Evolutionary conservation across 2,113 vertebrate genomes (phyloP).

Genomic region (Pseudopipra pipra): DNA sequence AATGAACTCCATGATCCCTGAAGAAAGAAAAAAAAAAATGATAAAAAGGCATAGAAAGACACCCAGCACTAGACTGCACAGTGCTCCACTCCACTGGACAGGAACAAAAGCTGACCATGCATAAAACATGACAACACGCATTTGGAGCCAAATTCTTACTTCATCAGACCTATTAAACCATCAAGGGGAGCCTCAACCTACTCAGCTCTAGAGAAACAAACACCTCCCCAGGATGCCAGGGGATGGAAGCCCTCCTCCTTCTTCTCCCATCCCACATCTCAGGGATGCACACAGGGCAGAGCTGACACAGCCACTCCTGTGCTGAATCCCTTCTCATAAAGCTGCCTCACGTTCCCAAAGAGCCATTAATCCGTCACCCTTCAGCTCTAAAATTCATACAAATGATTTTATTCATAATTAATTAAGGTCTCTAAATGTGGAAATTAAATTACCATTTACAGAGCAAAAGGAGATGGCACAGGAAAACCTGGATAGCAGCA

Average conservation of each 20-base stretch:
- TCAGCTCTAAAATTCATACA: constrained; percentile 7
- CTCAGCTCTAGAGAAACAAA: neutral
- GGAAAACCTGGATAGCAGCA: neutral
- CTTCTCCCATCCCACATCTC: neutral
- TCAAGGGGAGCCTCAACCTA: neutral
- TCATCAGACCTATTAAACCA: neutral
- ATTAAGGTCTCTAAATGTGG: constrained; percentile 9
- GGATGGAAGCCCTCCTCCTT: neutral
- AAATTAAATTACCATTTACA: constrained; percentile 28
- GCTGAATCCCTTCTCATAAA: neutral
- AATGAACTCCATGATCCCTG: neutral
- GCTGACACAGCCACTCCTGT: neutral
- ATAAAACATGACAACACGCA: neutral
- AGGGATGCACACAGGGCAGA: neutral
- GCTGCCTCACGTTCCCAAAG: neutral
- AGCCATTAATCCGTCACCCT: neutral
- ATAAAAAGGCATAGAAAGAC: neutral
- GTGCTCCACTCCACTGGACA: neutral
- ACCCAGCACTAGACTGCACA: neutral
- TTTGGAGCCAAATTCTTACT: neutral
- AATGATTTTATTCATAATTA: constrained; percentile 10
- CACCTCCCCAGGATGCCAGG: neutral
- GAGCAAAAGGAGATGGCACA: neutral
- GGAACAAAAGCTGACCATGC: neutral
- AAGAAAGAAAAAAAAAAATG: neutral